These are phyloP conservation scores for Hozukius guyotensis DNA, from an alignment of 2,797 vertebrate genomes.

Conservation along the genomic window DNA sequence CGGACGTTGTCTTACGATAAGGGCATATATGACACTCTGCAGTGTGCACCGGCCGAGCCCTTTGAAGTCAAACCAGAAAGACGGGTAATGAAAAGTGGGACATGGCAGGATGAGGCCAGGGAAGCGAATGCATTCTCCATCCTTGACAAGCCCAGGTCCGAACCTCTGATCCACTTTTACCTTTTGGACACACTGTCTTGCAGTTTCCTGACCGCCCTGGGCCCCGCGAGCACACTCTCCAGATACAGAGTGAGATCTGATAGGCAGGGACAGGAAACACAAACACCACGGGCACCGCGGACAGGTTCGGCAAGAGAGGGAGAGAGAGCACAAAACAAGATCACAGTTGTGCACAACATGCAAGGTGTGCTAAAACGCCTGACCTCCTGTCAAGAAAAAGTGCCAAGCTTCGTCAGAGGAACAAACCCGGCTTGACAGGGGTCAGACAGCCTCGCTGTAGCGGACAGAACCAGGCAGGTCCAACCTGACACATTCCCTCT, in stretches of 20 bases:
- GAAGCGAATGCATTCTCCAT: slow-evolving; percentile 61
- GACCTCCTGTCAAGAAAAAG: slow-evolving; percentile 70
- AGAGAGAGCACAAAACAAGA: slow-evolving; percentile 32
- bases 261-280: slow-evolving; percentile 63
- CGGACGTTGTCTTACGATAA: slow-evolving; percentile 30
- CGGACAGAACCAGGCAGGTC: slow-evolving; percentile 54
- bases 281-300: slow-evolving; percentile 48
- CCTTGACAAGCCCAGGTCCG: slow-evolving; percentile 59
- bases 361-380: slow-evolving; percentile 73
- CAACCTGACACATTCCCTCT: slow-evolving; percentile 45
- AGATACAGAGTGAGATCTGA: slow-evolving; percentile 60
- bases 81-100: slow-evolving; percentile 60
- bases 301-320: slow-evolving; percentile 37
- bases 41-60: not conserved
- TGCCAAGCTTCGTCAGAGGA: slow-evolving; percentile 39
- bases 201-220: slow-evolving; percentile 32
- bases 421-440: slow-evolving; percentile 73
- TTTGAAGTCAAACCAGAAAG: slow-evolving; percentile 69
- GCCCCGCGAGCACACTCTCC: slow-evolving; percentile 30
- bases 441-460: slow-evolving; percentile 64
- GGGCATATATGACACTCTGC: slow-evolving; percentile 33
- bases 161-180: slow-evolving; percentile 67
- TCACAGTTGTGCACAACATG: slow-evolving; percentile 59
- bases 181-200: slow-evolving; percentile 61
- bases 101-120: slow-evolving; percentile 60